Evolutionary conservation across 1,140 invertebrate species (phyloP), one percentile per base, ranked within the genome.

Genomic region (Idris sp.): DNA sequence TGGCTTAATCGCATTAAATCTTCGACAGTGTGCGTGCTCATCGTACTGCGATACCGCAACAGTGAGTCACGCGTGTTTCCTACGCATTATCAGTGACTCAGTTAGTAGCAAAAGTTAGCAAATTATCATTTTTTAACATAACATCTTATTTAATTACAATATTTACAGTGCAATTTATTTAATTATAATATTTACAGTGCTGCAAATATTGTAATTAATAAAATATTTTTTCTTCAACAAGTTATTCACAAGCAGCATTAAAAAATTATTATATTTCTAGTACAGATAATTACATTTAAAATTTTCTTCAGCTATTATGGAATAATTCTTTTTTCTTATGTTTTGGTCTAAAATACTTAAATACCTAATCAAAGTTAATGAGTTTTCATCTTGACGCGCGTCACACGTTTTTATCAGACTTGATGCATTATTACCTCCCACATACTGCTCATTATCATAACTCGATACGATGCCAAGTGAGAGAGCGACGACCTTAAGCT

Each of bases 371-470:
- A n/a, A n/a, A n/a, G n/a, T 61, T 65, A 68, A 68, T 68, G 56
- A 41, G 8, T 58, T 41, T 59, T 33, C 54, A 59, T 58, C 28
- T 53, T 22, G 36, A 33, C 35, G 16, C 40, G 40, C 38, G 49
- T 75, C 59, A 41, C 51, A 25, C 62, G 48, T 75, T 75, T 68
- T 75, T 75, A 69, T 69, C 53, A 1, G 25, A 11, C 33, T n/a
- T 13, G 38, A 61, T 76, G 59, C 59, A 69, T 65, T 71, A 76
- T 71, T 69, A 71, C 53, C 59, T 65, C 62, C 62, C 68, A 69
- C 74, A 62, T 71, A 56, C 46, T 36, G 28, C 59, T 76, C 62
- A 78, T 78, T 78, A 75, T 78, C 76, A 78, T 78, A 78, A 78
- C 73, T 75, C 68, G 76, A 78, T 75, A 73, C 28, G 54, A 71